Conservation (phyloP, 2,888 invertebrate genomes). For the Amphiduros pacificus region DNA sequence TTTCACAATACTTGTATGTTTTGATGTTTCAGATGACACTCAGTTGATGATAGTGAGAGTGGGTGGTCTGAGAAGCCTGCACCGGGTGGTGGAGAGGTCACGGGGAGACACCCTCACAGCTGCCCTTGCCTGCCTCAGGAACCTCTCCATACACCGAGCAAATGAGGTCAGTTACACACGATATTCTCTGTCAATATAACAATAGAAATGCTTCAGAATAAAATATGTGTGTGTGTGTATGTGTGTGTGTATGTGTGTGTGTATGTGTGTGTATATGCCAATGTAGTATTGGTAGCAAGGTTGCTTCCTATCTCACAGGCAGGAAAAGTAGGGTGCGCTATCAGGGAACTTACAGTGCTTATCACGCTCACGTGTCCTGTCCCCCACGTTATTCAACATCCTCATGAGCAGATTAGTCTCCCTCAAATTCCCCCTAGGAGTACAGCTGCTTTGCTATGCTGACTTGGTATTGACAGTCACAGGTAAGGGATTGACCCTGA, state of each 20-base stretch:
- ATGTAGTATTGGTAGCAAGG: not conserved
- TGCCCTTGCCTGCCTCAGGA: conserved; percentile 46
- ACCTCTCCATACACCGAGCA: conserved; percentile 44
- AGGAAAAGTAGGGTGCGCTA: too few species aligned
- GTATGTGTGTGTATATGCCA: not conserved
- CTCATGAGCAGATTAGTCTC: too few species aligned
- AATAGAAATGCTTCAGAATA: not conserved
- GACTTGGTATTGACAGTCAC: too few species aligned
- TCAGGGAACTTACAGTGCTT: too few species aligned
- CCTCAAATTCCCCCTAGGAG: too few species aligned
- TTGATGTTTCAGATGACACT: conserved; percentile 36
- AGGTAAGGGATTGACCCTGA: too few species aligned
- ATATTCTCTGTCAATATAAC: not conserved
- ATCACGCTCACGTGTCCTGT: too few species aligned
- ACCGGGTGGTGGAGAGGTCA: conserved; percentile 32
- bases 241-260: not conserved
- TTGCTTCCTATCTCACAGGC: too few species aligned
- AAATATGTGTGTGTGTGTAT: not conserved
- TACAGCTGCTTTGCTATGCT: too few species aligned
- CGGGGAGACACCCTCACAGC: conserved; percentile 38
- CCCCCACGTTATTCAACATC: too few species aligned
- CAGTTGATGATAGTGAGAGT: conserved; percentile 42
- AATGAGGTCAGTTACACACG: conserved; percentile 41
- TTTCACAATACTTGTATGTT: not conserved
- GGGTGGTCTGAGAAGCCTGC: conserved; percentile 38